A percentile compares a stretch with the other conserved stretches of the same genome.
phyloP scores from a whole-genome alignment of 1,140 invertebrate species.

The Vanessa atalanta region DNA sequence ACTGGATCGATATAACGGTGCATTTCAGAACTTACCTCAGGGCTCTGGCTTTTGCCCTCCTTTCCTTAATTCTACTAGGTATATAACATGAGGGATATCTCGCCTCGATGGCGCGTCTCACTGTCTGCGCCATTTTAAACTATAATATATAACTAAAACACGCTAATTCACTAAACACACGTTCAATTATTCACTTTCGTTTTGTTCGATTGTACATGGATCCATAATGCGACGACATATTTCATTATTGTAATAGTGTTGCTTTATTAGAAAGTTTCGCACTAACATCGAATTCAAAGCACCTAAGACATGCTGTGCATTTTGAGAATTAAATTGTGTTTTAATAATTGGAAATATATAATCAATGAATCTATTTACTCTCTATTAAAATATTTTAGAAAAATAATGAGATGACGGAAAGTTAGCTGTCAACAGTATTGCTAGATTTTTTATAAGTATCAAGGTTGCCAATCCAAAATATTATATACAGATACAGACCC shows the following conservation, averaged over 20 bases:
- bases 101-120: conserved; percentile 78
- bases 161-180: conserved; percentile 55
- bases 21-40: conserved; percentile 69
- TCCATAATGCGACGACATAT: conserved; percentile 73
- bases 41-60: conserved; percentile 84
- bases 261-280: conserved; percentile 35
- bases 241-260: conserved; percentile 63
- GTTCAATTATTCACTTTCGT: conserved; percentile 76
- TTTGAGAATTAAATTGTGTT: not conserved
- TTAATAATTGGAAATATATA: conserved; percentile 4
- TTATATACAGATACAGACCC: not conserved
- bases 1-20: conserved; percentile 32
- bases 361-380: conserved; percentile 20
- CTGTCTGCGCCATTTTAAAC: conserved; percentile 73
- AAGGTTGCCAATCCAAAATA: not conserved
- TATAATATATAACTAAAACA: conserved; percentile 45
- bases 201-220: conserved; percentile 76
- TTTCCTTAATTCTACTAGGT: conserved; percentile 86
- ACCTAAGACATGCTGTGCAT: conserved; percentile 12
- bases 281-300: not conserved
- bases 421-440: conserved; percentile 15
- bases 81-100: conserved; percentile 87
- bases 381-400: conserved; percentile 8
- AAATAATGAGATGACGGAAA: conserved; percentile 25
- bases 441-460: not conserved